Conservation (phyloP, 30 jellyfish, hydroid and myxozoan genomes). For the Chironex yamaguchii region DNA sequence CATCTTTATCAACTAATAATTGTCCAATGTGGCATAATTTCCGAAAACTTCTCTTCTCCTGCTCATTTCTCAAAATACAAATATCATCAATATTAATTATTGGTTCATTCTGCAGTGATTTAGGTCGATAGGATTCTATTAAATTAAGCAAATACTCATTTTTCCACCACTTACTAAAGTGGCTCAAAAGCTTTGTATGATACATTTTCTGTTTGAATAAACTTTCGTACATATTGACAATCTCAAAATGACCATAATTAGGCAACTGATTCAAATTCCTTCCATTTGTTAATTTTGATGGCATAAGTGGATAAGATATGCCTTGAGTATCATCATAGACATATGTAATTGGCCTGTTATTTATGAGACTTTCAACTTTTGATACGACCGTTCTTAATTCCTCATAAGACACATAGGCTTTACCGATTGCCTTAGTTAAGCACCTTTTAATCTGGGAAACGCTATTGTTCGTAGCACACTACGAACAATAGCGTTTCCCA, state of each 20-base stretch:
- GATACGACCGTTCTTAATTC: slow-evolving; percentile 9
- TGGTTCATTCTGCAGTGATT: too few relatives aligned
- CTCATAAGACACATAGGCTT: slow-evolving; percentile 36
- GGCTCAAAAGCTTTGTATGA: slow-evolving; percentile 22
- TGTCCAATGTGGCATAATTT: too few relatives aligned
- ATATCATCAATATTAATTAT: too few relatives aligned
- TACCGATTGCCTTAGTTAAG: slow-evolving; percentile 36
- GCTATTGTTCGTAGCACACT: slow-evolving; percentile 33
- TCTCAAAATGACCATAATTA: slow-evolving; percentile 1
- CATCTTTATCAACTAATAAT: too few relatives aligned
- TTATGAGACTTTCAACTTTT: slow-evolving; percentile 38
- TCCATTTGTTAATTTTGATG: slow-evolving; percentile 46
- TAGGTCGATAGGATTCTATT: too few relatives aligned
- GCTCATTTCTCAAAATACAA: too few relatives aligned
- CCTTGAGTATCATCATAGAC: slow-evolving; percentile 45
- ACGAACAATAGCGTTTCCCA: slow-evolving; percentile 22
- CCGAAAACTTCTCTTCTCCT: too few relatives aligned
- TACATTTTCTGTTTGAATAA: slow-evolving; percentile 12
- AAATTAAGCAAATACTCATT: slow-evolving; percentile 18
- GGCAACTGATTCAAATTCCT: not conserved
- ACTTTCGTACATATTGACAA: slow-evolving; percentile 33
- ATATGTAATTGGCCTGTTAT: slow-evolving; percentile 34
- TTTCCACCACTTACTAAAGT: slow-evolving; percentile 10
- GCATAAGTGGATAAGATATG: slow-evolving; percentile 27
- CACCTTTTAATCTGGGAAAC: slow-evolving; percentile 13